These are phyloP conservation scores for Enteromius anoplus DNA, from an alignment of 2,797 vertebrate species.

Conservation along the genomic window DNA sequence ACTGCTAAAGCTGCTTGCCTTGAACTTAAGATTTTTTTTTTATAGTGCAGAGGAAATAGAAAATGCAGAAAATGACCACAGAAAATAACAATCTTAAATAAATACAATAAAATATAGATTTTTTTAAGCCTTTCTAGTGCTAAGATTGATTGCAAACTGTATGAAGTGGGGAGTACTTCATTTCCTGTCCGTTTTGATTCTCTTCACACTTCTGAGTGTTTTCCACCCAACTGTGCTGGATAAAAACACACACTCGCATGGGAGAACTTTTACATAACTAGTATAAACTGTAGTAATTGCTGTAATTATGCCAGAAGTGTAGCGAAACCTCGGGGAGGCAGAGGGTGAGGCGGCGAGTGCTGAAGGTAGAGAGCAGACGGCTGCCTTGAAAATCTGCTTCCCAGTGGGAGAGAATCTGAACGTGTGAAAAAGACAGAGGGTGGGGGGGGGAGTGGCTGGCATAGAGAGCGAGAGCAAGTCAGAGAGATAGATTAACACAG, in stretches of 20 bases:
- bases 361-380: conserved; percentile 40
- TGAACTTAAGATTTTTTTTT: too few species aligned
- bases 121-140: background rate
- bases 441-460: conserved; percentile 38
- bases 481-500: conserved; percentile 20
- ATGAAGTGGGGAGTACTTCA: background rate
- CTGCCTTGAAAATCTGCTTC: conserved; percentile 52
- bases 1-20: too few species aligned
- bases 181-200: conserved; percentile 7
- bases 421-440: conserved; percentile 33
- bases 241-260: conserved; percentile 35
- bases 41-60: background rate
- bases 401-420: conserved; percentile 54
- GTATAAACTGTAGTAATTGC: conserved; percentile 48
- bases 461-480: conserved; percentile 22
- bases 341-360: conserved; percentile 36
- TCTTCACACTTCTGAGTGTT: conserved; percentile 1
- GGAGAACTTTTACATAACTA: conserved; percentile 54
- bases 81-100: background rate
- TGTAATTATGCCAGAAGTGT: conserved; percentile 45
- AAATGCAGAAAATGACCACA: background rate
- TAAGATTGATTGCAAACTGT: background rate
- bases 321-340: conserved; percentile 47
- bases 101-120: background rate
- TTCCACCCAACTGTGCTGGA: background rate